Evolutionary conservation across 2,888 invertebrate genomes (phyloP).

Genomic region (Notodromas monacha): DNA sequence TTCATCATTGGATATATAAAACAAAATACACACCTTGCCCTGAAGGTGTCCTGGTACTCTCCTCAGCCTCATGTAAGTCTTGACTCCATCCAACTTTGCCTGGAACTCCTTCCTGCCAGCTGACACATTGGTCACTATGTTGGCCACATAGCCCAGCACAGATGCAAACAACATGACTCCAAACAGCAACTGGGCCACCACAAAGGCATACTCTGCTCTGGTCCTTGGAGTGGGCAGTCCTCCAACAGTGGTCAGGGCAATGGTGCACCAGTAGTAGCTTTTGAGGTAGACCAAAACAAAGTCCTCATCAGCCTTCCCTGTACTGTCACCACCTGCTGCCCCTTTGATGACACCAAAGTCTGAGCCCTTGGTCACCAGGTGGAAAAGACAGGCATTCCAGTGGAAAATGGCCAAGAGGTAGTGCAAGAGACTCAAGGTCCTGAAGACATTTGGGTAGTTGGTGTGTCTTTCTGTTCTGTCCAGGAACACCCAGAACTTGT

Average conservation of each 20-base stretch:
- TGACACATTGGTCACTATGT: slow-evolving; percentile 88
- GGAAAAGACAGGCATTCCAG: slow-evolving; percentile 96
- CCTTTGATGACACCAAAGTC: slow-evolving; percentile 50
- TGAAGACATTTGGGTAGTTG: slow-evolving; percentile 88
- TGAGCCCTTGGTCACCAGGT: slow-evolving; percentile 79
- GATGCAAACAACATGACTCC: slow-evolving; percentile 80
- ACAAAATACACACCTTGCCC: no score
- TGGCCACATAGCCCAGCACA: slow-evolving; percentile 83
- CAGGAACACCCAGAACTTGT: slow-evolving; percentile 92
- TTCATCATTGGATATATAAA: no score
- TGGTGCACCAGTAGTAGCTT: slow-evolving; percentile 91
- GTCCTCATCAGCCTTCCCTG: no score
- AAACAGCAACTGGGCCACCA: slow-evolving; percentile 71
- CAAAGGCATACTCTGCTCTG: slow-evolving; percentile 77
- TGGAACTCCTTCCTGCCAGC: slow-evolving; percentile 92
- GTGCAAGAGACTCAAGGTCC: slow-evolving; percentile 34
- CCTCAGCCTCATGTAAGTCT: slow-evolving; percentile 91
- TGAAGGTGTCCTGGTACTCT: slow-evolving; percentile 77
- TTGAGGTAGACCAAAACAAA: slow-evolving; percentile 79
- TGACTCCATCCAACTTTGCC: slow-evolving; percentile 89
- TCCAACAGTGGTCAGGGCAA: slow-evolving; percentile 79
- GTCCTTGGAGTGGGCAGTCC: slow-evolving; percentile 63
- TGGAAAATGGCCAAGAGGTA: slow-evolving; percentile 92
- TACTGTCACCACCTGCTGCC: no score
- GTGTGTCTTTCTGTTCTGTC: slow-evolving; percentile 92